Conservation (phyloP, 2,888 invertebrate species). For the Athalia rosae region DNA sequence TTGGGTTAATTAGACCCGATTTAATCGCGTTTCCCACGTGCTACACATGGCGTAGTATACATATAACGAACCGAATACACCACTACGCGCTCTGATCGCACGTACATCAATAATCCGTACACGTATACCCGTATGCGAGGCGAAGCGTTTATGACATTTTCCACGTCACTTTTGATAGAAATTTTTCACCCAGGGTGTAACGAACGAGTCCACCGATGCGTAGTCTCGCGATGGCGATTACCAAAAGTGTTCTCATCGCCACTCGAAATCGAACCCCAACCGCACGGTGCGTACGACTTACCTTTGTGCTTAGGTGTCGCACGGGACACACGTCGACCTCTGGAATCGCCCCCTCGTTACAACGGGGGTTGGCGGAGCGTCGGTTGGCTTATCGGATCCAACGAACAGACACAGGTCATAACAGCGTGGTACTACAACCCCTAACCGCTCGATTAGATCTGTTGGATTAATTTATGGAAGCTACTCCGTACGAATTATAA, state of each 20-base stretch:
- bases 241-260: too few relatives aligned
- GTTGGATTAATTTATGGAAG: slow-evolving; percentile 56
- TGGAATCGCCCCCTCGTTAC: not conserved
- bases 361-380: slow-evolving; percentile 26
- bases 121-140: not conserved
- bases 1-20: slow-evolving; percentile 17
- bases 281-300: too few relatives aligned
- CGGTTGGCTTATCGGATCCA: slow-evolving; percentile 37
- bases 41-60: not conserved
- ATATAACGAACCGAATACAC: not conserved
- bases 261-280: too few relatives aligned
- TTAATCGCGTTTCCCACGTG: slow-evolving; percentile 38
- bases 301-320: slow-evolving; percentile 3
- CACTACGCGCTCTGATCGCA: not conserved
- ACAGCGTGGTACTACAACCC: slow-evolving; percentile 55
- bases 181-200: too few relatives aligned
- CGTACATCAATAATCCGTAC: not conserved
- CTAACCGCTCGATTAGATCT: slow-evolving; percentile 59
- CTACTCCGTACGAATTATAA: not conserved
- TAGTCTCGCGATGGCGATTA: too few relatives aligned
- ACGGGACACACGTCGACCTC: slow-evolving; percentile 10
- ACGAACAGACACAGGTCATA: slow-evolving; percentile 43
- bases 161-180: not conserved
- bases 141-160: not conserved
- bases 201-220: too few relatives aligned